These are phyloP conservation scores for Pseudochaenichthys georgianus DNA, from an alignment of 2,797 vertebrate genomes.

Conservation along the genomic window DNA sequence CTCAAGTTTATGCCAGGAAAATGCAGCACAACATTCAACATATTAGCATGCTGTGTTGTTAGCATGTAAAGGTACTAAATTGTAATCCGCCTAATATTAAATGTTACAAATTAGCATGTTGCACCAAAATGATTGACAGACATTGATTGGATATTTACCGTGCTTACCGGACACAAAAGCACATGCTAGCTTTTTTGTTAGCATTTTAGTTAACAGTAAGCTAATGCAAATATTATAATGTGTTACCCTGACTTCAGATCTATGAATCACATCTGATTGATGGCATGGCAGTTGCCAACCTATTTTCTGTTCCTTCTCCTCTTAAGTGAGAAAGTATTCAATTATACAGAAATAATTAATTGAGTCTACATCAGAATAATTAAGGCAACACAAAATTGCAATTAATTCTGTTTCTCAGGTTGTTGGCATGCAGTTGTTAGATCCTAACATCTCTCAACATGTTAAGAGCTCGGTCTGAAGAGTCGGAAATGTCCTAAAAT, in stretches of 20 bases:
- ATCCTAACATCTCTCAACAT: background rate
- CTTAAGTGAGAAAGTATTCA: too few species aligned
- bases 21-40: background rate
- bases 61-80: background rate
- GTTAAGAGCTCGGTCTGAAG: background rate
- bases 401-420: background rate
- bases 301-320: too few species aligned
- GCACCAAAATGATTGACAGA: too few species aligned
- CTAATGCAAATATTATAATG: background rate
- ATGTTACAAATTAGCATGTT: background rate
- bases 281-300: too few species aligned
- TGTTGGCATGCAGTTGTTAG: background rate
- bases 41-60: background rate
- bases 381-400: background rate
- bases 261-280: background rate
- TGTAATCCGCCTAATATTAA: background rate
- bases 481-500: background rate
- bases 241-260: too few species aligned
- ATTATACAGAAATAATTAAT: too few species aligned
- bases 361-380: too few species aligned
- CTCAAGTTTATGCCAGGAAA: background rate
- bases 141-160: background rate
- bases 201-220: background rate
- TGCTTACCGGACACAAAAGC: background rate
- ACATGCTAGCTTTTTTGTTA: background rate